Evolutionary conservation across 2,888 invertebrate genomes (phyloP), one percentile per base, ranked within the genome.

Genomic region (Gibbula magus): DNA sequence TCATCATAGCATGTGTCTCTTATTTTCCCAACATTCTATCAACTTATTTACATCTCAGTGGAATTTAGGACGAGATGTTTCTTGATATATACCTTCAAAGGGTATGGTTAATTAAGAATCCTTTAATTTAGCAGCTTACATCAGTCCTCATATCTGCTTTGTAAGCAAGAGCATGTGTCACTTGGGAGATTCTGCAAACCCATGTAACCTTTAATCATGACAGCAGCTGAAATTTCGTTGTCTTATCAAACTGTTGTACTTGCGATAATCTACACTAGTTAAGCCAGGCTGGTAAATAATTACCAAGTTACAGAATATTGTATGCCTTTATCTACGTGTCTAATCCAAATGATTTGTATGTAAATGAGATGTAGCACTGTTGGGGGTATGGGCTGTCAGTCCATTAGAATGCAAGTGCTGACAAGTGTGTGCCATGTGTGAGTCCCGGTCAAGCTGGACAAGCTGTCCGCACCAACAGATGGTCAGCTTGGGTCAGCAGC

Each of bases 401-500:
- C 16, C 20, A 20, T 70, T 32, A 35, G 39, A 39, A 20, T 35
- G n/a, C 29, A 32, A 70, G 70, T 32, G 39, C 70, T 70, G 70
- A 70, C 70, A 32, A 70, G 70, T 70, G 70, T 70, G 70, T 70
- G 70, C 70, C 70, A 70, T 70, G 70, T 70, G 70, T 70, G 70
- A 35, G 35, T 20, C 16, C 25, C 20, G 20, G 35, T 39, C 70
- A 70, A 45, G 45, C 18, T 70, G 70, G 70, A n/a, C 39, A 22
- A 29, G 29, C 29, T 29, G 29, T 20, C 61, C 61, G 3, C 16
- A 18, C 3, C 16, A 70, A 35, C 70, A 70, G 70, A 70, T 70
- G 70, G 70, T 35, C 20, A 39, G 32, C 70, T 45, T 45, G 45
- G 35, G 45, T 45, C 45, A 45, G 29, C 61, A 61, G 29, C 29